Percentiles rank a stretch among this genome's conserved stretches.
phyloP scores from a whole-genome alignment of 2,888 invertebrate species.

The Erebia ligea region DNA sequence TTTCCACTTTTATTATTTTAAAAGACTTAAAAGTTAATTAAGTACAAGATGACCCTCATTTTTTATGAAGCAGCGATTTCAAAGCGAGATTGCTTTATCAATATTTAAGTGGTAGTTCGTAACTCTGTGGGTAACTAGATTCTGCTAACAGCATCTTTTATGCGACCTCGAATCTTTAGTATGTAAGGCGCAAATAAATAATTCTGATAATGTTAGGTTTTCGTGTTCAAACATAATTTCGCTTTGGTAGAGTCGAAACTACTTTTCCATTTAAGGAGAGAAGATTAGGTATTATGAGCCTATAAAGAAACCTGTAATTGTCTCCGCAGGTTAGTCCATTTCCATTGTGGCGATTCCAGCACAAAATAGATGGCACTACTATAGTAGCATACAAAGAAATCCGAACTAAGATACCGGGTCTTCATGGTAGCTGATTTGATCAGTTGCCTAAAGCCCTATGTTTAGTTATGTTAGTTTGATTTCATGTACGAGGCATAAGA shows the following conservation, averaged over 20 bases:
- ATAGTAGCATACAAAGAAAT: too few relatives aligned
- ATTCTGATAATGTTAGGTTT: slow-evolving; percentile 14
- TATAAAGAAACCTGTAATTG: too few relatives aligned
- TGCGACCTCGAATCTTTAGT: slow-evolving; percentile 24
- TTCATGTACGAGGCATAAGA: too few relatives aligned
- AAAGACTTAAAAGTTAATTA: slow-evolving; percentile 34
- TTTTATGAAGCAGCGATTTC: slow-evolving; percentile 45
- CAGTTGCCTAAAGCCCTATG: too few relatives aligned
- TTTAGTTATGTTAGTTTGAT: too few relatives aligned
- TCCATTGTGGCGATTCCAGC: too few relatives aligned
- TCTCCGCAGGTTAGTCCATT: too few relatives aligned
- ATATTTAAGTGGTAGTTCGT: slow-evolving; percentile 58
- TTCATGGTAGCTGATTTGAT: too few relatives aligned
- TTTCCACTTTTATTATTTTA: not conserved
- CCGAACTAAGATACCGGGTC: too few relatives aligned
- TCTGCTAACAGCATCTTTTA: slow-evolving; percentile 33
- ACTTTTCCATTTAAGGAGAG: not conserved
- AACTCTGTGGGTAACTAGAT: slow-evolving; percentile 28
- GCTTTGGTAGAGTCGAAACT: slow-evolving; percentile 2
- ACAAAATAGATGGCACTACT: too few relatives aligned
- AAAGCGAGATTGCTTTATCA: slow-evolving; percentile 64
- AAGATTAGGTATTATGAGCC: too few relatives aligned
- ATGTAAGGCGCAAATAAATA: slow-evolving; percentile 23
- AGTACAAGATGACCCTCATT: slow-evolving; percentile 40
- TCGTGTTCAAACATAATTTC: slow-evolving; percentile 3